Evolutionary conservation across 2,888 invertebrate species (phyloP).

Genomic region (Erynnis tages): DNA sequence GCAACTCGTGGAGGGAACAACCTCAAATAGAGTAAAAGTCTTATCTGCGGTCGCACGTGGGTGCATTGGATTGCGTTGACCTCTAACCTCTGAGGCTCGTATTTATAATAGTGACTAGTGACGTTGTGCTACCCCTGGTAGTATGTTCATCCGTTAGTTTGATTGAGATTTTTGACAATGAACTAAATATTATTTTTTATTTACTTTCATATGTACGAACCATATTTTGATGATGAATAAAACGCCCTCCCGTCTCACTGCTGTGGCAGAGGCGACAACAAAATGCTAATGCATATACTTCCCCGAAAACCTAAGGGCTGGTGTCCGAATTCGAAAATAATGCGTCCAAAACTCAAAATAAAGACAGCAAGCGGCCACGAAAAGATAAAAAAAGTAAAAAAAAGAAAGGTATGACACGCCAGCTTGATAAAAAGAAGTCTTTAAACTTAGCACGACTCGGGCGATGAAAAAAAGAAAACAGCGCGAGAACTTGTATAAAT

Average conservation of each 20-base stretch:
- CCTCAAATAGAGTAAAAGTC: no score
- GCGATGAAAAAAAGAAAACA: constrained; percentile 31
- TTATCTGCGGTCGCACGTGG: no score
- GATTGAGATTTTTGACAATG: no score
- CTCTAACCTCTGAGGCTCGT: no score
- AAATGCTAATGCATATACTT: constrained; percentile 19
- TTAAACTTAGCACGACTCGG: constrained; percentile 39
- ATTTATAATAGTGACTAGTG: no score
- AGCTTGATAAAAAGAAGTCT: constrained; percentile 36
- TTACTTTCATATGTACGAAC: no score
- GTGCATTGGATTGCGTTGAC: no score
- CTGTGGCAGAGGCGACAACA: not conserved
- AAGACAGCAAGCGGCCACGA: constrained; percentile 24
- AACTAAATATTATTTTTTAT: no score
- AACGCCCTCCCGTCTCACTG: not conserved
- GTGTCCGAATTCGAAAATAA: constrained; percentile 19
- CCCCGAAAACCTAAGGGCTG: constrained; percentile 21
- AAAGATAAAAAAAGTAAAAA: constrained; percentile 30
- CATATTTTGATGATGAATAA: no score
- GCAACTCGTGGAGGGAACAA: no score
- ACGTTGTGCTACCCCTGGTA: no score
- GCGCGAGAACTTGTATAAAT: constrained; percentile 38
- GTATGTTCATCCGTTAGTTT: no score
- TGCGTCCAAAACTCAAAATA: constrained; percentile 24
- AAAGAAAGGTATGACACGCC: constrained; percentile 32